phyloP scores from a whole-genome alignment of 2,113 vertebrate species.

The Atlantisia rogersi region DNA sequence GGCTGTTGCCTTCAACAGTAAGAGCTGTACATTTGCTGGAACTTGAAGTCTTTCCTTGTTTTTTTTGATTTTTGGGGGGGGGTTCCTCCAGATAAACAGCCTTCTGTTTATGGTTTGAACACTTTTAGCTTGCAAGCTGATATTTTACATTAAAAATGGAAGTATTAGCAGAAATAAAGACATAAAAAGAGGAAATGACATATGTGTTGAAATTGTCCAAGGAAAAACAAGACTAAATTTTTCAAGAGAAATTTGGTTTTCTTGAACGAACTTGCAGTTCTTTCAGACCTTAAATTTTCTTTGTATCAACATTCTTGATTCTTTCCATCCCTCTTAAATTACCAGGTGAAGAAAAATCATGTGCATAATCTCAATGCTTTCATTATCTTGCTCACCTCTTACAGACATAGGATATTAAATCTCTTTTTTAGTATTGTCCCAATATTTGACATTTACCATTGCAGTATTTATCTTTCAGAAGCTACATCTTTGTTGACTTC shows the following conservation, averaged over 20 bases:
- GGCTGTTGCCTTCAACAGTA: neutral
- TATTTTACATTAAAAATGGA: neutral
- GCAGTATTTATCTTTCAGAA: slow-evolving; percentile 29
- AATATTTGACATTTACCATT: slow-evolving; percentile 49
- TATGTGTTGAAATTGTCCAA: neutral
- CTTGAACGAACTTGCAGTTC: neutral
- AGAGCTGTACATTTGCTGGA: neutral
- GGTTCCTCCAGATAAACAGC: neutral
- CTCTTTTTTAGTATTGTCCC: slow-evolving; percentile 1
- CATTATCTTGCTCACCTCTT: neutral
- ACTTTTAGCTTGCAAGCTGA: neutral
- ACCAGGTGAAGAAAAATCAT: neutral
- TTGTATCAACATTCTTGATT: neutral
- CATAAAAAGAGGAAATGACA: neutral
- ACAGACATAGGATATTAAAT: slow-evolving; percentile 30
- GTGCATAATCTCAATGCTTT: neutral
- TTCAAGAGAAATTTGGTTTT: neutral
- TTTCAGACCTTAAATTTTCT: neutral
- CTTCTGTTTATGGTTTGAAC: neutral
- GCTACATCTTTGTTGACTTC: slow-evolving; percentile 64
- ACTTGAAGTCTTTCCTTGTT: neutral
- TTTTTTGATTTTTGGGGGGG: neutral
- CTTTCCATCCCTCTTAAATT: neutral
- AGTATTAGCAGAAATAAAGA: neutral
- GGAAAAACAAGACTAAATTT: neutral